phyloP scores from a whole-genome alignment of 92 coral and sea anemone genomes.

The Pocillopora grandis region DNA sequence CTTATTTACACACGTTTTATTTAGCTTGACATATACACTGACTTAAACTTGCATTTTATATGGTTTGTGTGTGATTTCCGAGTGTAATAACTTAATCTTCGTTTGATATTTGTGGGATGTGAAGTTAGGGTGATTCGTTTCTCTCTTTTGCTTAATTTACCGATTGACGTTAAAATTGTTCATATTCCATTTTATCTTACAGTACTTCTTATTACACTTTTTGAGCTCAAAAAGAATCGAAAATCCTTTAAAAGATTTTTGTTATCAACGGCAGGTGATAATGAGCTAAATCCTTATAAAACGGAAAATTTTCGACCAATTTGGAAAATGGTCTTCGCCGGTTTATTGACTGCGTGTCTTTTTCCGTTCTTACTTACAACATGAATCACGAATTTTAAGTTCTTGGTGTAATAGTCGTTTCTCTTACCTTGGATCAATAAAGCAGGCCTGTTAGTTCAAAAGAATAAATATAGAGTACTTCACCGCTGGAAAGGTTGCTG shows the following conservation, averaged over 20 bases:
- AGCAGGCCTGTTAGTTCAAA: not conserved
- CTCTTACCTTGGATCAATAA: too few species aligned
- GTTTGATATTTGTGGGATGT: not conserved
- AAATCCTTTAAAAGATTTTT: too few species aligned
- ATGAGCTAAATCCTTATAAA: too few species aligned
- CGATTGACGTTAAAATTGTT: not conserved
- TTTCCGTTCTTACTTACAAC: too few species aligned
- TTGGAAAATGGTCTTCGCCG: too few species aligned
- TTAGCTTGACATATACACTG: not conserved
- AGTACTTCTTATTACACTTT: too few species aligned
- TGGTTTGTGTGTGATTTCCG: not conserved
- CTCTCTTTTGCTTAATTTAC: not conserved
- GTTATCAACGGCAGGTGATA: too few species aligned
- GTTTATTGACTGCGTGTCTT: too few species aligned
- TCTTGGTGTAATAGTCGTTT: too few species aligned
- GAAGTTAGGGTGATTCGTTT: not conserved
- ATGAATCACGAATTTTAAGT: too few species aligned
- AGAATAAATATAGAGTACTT: not conserved
- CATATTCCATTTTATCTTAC: not conserved
- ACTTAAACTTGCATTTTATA: not conserved
- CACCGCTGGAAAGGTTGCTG: not conserved
- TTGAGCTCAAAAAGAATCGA: too few species aligned
- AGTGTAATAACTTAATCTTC: not conserved
- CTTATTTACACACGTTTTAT: not conserved
- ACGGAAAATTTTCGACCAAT: too few species aligned